Evolutionary conservation across 2,888 invertebrate genomes (phyloP).

Genomic region (Agrochola macilenta): DNA sequence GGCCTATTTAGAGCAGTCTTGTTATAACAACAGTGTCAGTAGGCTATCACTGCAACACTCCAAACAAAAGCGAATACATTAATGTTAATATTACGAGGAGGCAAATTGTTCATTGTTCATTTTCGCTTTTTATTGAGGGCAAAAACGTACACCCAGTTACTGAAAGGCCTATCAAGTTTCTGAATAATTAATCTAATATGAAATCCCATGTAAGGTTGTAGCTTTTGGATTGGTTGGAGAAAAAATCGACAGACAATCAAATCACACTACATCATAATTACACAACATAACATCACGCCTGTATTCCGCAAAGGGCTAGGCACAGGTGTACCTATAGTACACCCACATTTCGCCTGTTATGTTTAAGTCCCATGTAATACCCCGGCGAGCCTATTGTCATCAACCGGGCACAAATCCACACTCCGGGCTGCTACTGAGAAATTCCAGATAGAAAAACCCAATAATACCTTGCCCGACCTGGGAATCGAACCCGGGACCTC

Average conservation of each 20-base stretch:
- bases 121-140: slow-evolving; percentile 30
- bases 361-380: background rate
- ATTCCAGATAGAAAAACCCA: too few species aligned
- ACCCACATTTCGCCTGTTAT: background rate
- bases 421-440: too few species aligned
- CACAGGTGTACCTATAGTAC: background rate
- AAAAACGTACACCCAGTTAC: slow-evolving; percentile 27
- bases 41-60: slow-evolving; percentile 73
- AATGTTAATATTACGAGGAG: slow-evolving; percentile 63
- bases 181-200: background rate
- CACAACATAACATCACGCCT: background rate
- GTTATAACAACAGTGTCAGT: slow-evolving; percentile 73
- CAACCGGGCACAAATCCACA: background rate
- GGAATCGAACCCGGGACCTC: too few species aligned
- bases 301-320: background rate
- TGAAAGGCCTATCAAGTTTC: slow-evolving; percentile 3
- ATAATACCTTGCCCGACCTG: too few species aligned
- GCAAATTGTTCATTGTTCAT: slow-evolving; percentile 48
- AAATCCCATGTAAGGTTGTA: background rate
- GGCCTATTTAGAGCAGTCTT: slow-evolving; percentile 63
- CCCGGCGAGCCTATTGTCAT: background rate
- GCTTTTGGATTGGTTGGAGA: background rate
- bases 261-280: background rate
- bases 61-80: slow-evolving; percentile 75
- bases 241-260: background rate